Evolutionary conservation across 2,113 vertebrate genomes (phyloP), one percentile per base, ranked within the genome.

Genomic region (Nycticryphes semicollaris): DNA sequence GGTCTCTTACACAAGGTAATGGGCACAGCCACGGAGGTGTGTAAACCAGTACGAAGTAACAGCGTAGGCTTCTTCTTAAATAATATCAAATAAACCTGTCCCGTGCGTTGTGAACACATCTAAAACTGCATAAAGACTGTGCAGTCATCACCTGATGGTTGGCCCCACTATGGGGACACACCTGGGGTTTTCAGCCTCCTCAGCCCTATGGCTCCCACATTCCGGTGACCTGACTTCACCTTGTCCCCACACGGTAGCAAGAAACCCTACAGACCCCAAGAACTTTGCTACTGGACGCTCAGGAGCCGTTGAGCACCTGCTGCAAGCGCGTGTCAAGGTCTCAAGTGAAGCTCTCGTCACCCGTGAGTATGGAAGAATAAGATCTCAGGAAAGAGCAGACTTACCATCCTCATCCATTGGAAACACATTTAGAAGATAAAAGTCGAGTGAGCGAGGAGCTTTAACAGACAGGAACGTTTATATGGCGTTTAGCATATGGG

Each of bases 401-500:
- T 97, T 92, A 97, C 96, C 96, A 9, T 74, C 68, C 50, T 97
- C 54, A 97, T 2, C 95, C 95, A 97, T 88, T 23, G 50, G 96
- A 97, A 97, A 77, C 96, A 97, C 96, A 97, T 97, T 93, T 93
- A 95, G 96, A 23, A 94, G 95, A 33, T 41, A 76, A 86, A 95
- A 86, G 88, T 35, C 15, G 10, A 37, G 28, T 8, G 85, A 74
- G 77, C 17, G 94, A 95, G 31, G 59, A 77, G 83, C 83, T 74
- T 93, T 77, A 50, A 12, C 8, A 53, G 50, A 19, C 48, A 0
- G 92, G 79, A 80, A 50, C 68, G 45, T 94, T 97, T 97, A 96
- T 97, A 97, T 0, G 68, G 88, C 3, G 3, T 66, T 90, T 62
- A 69, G 63, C 75, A 1, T 12, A 68, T 66, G 92, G 94, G 96